phyloP scores from a whole-genome alignment of 2,888 invertebrate species.

The Podabrus alpinus region DNA sequence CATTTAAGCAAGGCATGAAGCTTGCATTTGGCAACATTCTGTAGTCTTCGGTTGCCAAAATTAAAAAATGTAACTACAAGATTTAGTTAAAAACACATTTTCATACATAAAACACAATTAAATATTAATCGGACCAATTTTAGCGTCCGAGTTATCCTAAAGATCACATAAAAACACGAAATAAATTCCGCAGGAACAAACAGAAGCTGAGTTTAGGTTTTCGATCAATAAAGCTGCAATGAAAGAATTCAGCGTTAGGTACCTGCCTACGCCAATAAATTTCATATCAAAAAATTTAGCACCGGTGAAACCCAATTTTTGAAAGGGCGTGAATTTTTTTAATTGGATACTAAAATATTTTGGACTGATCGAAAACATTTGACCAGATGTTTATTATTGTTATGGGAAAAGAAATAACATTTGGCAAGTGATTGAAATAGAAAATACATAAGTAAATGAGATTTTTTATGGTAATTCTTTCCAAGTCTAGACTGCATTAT shows the following conservation, averaged over 20 bases:
- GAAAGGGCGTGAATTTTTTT: not conserved
- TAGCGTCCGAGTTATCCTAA: not conserved
- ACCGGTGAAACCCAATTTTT: not conserved
- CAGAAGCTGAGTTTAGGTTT: not conserved
- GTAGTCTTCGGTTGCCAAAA: not conserved
- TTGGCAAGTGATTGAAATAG: not conserved
- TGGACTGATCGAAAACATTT: not conserved
- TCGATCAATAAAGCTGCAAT: not conserved
- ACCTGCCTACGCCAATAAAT: not conserved
- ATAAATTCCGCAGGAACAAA: not conserved
- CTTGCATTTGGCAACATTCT: not conserved
- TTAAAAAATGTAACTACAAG: not conserved
- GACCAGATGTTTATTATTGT: not conserved
- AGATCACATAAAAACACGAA: not conserved
- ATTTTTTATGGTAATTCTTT: not conserved
- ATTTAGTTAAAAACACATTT: not conserved
- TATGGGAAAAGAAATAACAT: not conserved
- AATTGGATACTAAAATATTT: not conserved
- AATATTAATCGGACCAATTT: not conserved
- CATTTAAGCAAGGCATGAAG: not conserved
- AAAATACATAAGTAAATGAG: not conserved
- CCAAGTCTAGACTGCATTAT: not conserved
- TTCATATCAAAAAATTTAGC: not conserved
- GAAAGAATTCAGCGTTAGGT: not conserved
- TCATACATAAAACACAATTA: not conserved